Evolutionary conservation across 2,888 invertebrate genomes (phyloP).

Genomic region (Polietes domitor): DNA sequence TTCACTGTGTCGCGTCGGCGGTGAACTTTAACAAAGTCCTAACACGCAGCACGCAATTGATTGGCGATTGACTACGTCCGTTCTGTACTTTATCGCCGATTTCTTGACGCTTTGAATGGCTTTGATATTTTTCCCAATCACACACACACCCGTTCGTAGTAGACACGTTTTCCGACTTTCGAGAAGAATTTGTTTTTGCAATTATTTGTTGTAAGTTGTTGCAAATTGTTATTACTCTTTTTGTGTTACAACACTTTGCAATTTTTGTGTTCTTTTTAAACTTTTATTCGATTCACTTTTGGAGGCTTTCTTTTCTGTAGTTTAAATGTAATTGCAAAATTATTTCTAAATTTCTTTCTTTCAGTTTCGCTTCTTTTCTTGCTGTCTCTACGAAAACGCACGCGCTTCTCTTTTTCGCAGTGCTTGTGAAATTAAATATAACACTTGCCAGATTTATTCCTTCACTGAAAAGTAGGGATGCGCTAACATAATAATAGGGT

Average conservation of each 20-base stretch:
- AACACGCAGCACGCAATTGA: neutral
- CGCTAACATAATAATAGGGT: no score
- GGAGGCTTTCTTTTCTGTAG: neutral
- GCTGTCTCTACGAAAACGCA: constrained; percentile 59
- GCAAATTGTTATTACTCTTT: constrained; percentile 61
- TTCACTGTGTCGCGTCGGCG: neutral
- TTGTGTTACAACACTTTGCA: constrained; percentile 56
- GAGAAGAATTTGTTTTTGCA: constrained; percentile 6
- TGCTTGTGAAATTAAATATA: neutral
- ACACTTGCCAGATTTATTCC: no score
- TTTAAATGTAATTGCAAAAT: constrained; percentile 37
- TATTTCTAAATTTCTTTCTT: no score
- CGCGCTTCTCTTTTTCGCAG: constrained; percentile 63
- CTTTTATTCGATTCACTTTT: neutral
- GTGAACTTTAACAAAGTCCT: neutral
- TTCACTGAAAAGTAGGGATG: no score
- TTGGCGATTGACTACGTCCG: neutral
- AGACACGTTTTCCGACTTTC: constrained; percentile 35
- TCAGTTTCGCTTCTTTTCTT: constrained; percentile 53
- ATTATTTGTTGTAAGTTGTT: neutral
- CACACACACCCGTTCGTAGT: neutral
- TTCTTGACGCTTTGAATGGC: neutral
- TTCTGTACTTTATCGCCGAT: neutral
- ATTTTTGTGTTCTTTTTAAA: constrained; percentile 5
- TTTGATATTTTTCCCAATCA: constrained; percentile 9